These are phyloP conservation scores for Calosoma granatense DNA, from an alignment of 1,140 invertebrate genomes.

Conservation along the genomic window DNA sequence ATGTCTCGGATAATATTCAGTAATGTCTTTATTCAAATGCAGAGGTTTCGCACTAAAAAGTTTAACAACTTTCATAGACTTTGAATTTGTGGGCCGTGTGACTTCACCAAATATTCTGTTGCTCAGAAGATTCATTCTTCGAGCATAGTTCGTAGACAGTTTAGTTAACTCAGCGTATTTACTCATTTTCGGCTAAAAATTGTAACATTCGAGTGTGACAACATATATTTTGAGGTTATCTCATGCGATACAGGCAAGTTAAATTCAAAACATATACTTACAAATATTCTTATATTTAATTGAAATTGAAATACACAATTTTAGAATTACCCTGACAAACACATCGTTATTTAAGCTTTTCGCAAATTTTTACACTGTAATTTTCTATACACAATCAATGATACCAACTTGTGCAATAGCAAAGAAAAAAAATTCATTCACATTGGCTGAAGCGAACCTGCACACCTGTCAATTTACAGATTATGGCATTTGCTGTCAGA, in stretches of 20 bases:
- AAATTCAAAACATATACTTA: too few relatives aligned
- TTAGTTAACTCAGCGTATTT: slow-evolving; percentile 63
- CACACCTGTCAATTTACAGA: neutral
- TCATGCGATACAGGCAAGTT: too few relatives aligned
- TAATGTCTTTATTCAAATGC: slow-evolving; percentile 60
- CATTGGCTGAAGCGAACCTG: too few relatives aligned
- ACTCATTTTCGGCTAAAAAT: slow-evolving; percentile 25
- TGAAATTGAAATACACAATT: too few relatives aligned
- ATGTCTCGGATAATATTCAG: slow-evolving; percentile 80
- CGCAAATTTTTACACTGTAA: too few relatives aligned
- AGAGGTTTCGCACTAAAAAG: slow-evolving; percentile 66
- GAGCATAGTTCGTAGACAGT: slow-evolving; percentile 64
- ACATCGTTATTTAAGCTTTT: too few relatives aligned
- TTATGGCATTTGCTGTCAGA: neutral
- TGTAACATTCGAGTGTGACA: neutral
- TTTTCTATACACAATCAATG: too few relatives aligned
- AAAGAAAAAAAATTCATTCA: too few relatives aligned
- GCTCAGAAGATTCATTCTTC: slow-evolving; percentile 75
- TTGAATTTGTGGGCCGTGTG: slow-evolving; percentile 55
- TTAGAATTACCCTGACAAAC: too few relatives aligned
- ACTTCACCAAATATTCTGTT: slow-evolving; percentile 88
- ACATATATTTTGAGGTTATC: too few relatives aligned
- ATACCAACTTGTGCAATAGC: too few relatives aligned
- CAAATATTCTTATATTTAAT: too few relatives aligned
- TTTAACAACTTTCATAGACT: slow-evolving; percentile 74